Percentiles rank a stretch among this genome's conserved stretches.
phyloP scores from a whole-genome alignment of 2,797 vertebrate species.

The Spondyliosoma cantharus region DNA sequence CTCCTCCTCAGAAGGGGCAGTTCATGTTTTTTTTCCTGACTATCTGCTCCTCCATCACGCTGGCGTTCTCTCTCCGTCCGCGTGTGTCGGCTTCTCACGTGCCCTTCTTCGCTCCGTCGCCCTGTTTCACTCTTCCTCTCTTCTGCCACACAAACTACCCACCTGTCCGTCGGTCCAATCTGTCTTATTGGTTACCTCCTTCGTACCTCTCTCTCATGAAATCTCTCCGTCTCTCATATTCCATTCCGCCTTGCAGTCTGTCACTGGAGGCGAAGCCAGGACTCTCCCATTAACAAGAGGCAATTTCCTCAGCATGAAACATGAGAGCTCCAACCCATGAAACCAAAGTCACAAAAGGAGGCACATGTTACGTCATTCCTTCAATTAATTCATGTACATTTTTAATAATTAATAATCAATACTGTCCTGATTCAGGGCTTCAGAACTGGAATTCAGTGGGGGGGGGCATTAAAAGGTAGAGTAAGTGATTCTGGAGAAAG shows the following conservation, averaged over 20 bases:
- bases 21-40: slow-evolving; percentile 20
- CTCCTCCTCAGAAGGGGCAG: slow-evolving; percentile 53
- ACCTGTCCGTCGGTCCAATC: neutral
- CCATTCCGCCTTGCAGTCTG: neutral
- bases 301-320: neutral
- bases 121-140: neutral
- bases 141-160: neutral
- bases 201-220: neutral
- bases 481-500: too few relatives aligned
- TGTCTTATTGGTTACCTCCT: slow-evolving; percentile 7
- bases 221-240: neutral
- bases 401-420: slow-evolving; percentile 41
- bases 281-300: neutral
- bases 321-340: neutral
- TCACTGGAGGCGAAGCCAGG: neutral
- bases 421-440: neutral
- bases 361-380: slow-evolving; percentile 24
- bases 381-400: slow-evolving; percentile 36
- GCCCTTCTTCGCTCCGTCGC: slow-evolving; percentile 2
- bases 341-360: neutral
- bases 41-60: slow-evolving; percentile 34
- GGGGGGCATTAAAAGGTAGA: slow-evolving; percentile 4
- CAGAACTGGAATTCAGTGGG: neutral
- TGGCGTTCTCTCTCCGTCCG: slow-evolving; percentile 19
- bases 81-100: slow-evolving; percentile 27